Evolutionary conservation across 2,888 invertebrate species (phyloP), one percentile per base, ranked within the genome.

Genomic region (Temnothorax unifasciatus): DNA sequence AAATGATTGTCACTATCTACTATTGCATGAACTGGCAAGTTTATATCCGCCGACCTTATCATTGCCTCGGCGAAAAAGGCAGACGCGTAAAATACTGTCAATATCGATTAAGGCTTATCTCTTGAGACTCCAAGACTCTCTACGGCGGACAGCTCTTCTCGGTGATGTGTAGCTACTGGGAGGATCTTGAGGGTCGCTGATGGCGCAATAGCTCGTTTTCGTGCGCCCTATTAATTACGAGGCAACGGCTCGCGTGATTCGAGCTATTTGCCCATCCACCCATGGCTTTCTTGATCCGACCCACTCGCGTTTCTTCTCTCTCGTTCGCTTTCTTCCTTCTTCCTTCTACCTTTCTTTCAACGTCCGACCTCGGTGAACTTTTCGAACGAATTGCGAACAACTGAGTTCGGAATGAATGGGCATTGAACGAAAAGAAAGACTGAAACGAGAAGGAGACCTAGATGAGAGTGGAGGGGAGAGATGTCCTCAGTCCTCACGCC

Each of bases 211-310:
- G 69, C 86, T 82, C 77, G 85, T 89, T 87, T 85, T 91, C 92
- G 89, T 90, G 90, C 89, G 86, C 89, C 88, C 91, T 92, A 93
- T 92, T 93, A 94, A 94, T 93, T 93, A 94, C 91, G 90, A 90
- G 89, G 89, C 90, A 91, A 88, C 90, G 88, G 90, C 88, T 93
- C 90, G 93, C 92, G 93, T 92, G 93, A 92, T 91, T 90, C 91
- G 82, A 90, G 90, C 92, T 92, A 93, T 93, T 92, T 89, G 82
- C 92, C 88, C 91, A 85, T 87, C 86, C 69, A 77, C 82, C 82
- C 69, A 29, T 71, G 57, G 63, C 77, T 85, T 85, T 89, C 89
- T 88, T 85, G 83, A 69, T 76, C 75, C 68, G 85, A 84, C 83
- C 85, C 73, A 79, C 81, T 83, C 82, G 85, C 83, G 71, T 61